Base-by-base conservation (phyloP, 2,888 invertebrate species). In the Xanthia icteritia region DNA sequence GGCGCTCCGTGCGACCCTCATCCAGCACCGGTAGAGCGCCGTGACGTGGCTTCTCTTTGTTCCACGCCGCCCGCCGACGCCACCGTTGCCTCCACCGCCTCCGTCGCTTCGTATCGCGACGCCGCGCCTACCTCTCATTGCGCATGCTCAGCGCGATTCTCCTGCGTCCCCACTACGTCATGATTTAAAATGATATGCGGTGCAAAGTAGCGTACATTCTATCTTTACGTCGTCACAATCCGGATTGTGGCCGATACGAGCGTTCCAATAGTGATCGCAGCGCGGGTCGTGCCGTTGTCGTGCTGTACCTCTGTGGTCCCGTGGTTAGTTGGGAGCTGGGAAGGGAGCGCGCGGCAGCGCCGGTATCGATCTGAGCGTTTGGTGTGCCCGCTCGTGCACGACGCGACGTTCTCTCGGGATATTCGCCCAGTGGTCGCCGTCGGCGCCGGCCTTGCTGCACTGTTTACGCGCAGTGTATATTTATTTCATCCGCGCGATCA, bases 361-460 rank as follows among this genome's bases (percentile, higher is more conserved):
- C 92, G 91, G 93, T 96, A 96, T 96, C 95, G 96, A 96, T 96
- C 95, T 94, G 93, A 93, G 90, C 92, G 91, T 92, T 94, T 93
- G 92, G 94, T 93, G 92, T 92, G 93, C 91, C 92, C 94, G 94
- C 91, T 94, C 93, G 95, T 92, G 94, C 93, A 93, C 94, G 92
- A 92, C 95, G 93, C 95, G 91, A 92, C 95, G 93, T 92, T 93
- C 93, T 94, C 94, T 93, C 95, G 94, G 94, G 94, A 96, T 95
- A 96, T 94, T 96, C 95, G 94, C 89, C 93, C 92, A 94, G 93
- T 93, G 94, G 92, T 96, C 94, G 95, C 94, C 95, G 96, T 95
- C 94, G 94, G 96, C 95, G 95, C 96, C 95, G 95, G 95, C 94
- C 95, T 94, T 95, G 94, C 93, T 94, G 93, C 92, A 92, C 94